Base-by-base conservation (phyloP, 2,888 invertebrate genomes). In the Patella ulyssiponensis region DNA sequence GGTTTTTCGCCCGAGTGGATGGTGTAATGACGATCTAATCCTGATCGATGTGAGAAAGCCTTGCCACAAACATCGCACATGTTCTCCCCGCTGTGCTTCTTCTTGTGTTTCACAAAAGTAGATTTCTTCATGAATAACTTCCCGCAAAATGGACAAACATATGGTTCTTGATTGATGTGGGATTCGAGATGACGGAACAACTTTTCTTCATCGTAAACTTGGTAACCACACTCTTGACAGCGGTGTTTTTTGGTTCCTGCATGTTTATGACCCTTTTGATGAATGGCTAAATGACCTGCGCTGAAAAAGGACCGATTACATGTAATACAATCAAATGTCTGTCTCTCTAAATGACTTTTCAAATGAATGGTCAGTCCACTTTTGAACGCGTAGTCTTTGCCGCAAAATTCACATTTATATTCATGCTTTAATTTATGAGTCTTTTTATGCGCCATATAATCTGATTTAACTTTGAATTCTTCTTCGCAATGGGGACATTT, bases 1-100 rank as follows among this genome's bases (percentile, higher is more conserved):
- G 64, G 23, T 64, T 64, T 64, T 64, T 64, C 64, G 2, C 64
- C 64, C 9, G 64, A 64, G 23, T 64, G 64, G 20, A 23, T 64
- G 3, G 64, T 64, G 15, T 64, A 64, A 20, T 64, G 64, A 7
- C 64, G 64, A 64, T 64, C 64, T 12, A 64, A 23, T 64, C 64
- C 64, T 1, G 64, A 64, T 20, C 23, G 20, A 64, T 64, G 64
- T 12, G 20, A 23, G 14, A 64, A 64, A 23, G 64, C 64, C 14
- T 64, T 64, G 11, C 64, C 64, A 64, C 64, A 64, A 12, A 64
- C 64, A 64, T 64, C 64, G 23, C 64, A 64, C 64, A 64, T 64
- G 11, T 64, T 64, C 64, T 64, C 20, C 3, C 64, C 64, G 5
- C 64, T 64, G 14, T 64, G 64, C 64, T 64, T 64, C 3, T 64